Evolutionary conservation across 2,888 invertebrate genomes (phyloP), one percentile per base, ranked within the genome.

Genomic region (Serripes groenlandicus): DNA sequence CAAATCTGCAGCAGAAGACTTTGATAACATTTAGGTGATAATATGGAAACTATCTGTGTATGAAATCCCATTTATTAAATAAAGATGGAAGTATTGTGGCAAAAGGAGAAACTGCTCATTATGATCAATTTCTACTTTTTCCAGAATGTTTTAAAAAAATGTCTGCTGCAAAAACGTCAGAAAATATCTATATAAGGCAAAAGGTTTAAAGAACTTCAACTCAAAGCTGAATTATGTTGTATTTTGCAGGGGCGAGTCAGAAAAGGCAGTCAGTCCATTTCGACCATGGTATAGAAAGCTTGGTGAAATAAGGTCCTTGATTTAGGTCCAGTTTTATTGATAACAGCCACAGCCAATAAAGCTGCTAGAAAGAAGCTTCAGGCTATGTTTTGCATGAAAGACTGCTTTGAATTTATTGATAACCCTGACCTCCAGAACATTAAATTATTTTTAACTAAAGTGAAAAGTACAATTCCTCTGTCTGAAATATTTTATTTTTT

Each of bases 281-380:
- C 58, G 83, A 23, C 32, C 34, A 26, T 87, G 87, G 87, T 85
- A 58, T 77, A 60, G 77, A 4, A 78, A 73, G 54, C 52, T 86
- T 15, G 75, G 78, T 15, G 77, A 87, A 71, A 15, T 70, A 18
- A 49, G 79, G 5, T 82, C 80, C 30, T 30, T 81, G 3, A 66
- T 75, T 18, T 26, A 58, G 21, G 78, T 28, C 76, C 78, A 9
- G 56, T 83, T 35, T 60, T 84, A 28, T 66, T 81, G 4, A 60
- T 84, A 15, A 86, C 84, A 42, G 81, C 84, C 34, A 84, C 81
- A 64, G 72, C 79, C 23, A 77, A 69, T 42, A 72, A 52, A 54
- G 23, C 64, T 21, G 49, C 71, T 35, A 9, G 72, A 9, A 34
- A 64, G 37, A 70, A 72, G 30, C 32, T 78, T 26, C 72, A 71